Evolutionary conservation across 1,140 invertebrate species (phyloP), one percentile per base, ranked within the genome.

Genomic region (Sipha flava): DNA sequence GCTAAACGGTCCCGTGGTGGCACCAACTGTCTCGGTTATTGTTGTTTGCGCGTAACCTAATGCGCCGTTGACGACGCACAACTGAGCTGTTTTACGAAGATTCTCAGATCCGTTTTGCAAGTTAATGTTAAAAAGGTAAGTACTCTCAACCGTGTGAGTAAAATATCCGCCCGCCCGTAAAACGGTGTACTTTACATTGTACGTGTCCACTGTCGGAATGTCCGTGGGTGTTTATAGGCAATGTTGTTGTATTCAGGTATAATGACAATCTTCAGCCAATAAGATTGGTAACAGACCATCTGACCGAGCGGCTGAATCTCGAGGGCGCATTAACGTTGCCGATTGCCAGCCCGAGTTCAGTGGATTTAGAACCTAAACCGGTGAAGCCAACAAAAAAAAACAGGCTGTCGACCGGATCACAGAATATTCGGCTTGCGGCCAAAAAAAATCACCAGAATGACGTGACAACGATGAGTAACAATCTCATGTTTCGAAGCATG

Each of bases 401-500:
- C 18, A 31, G 47, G 1, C 9, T 12, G 2, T 18, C 21, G 21
- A 49, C 70, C 23, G 70, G 29, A 18, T 3, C 80, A 29, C 66
- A 81, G 16, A 31, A 73, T 45, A 68, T 82, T 37, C 59, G 47
- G 68, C 66, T 43, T 64, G 70, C n/a, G 40, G 57, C 77, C 57
- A 81, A 66, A 45, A 68, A 75, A 40, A 34, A 14, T 26, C 23
- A 81, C 26, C 45, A 72, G 54, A 59, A 49, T 54, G 72, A 64
- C n/a, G 40, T 54, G 62, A 81, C 49, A 29, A 82, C 52, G 68
- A 83, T 82, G 81, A 82, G 83, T 59, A 82, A 83, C 47, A 84
- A 84, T 81, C 80, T 84, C 34, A 83, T 84, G 82, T 83, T 83
- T 77, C 80, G 82, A 70, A 83, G 82, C 77, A 84, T 84, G 83